phyloP scores from a whole-genome alignment of 2,888 invertebrate species.

The Drosophila pegasa region DNA sequence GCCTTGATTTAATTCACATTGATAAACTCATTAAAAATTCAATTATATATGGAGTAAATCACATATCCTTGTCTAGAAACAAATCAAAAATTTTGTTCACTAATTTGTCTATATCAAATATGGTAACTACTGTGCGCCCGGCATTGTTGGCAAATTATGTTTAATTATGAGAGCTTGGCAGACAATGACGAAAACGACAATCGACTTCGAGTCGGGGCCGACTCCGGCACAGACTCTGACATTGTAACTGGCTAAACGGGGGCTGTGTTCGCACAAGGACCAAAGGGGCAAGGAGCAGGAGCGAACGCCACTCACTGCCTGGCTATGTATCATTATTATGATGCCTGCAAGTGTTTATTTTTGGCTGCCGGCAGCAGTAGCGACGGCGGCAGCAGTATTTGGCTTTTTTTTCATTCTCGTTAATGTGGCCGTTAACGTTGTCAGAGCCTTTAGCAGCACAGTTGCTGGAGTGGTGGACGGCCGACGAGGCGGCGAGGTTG shows the following conservation, averaged over 20 bases:
- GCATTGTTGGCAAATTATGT: conserved; percentile 49
- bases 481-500: conserved; percentile 34
- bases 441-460: conserved; percentile 63
- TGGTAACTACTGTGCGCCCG: conserved; percentile 38
- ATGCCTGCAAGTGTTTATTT: conserved; percentile 77
- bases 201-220: conserved; percentile 41
- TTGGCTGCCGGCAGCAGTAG: conserved; percentile 63
- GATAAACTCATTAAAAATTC: too few species aligned
- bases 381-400: conserved; percentile 4
- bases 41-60: too few species aligned
- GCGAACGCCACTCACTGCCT: conserved; percentile 56
- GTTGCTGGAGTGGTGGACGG: conserved; percentile 39
- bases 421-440: conserved; percentile 77
- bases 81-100: too few species aligned
- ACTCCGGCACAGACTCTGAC: conserved; percentile 31
- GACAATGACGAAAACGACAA: conserved; percentile 59
- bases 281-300: conserved; percentile 30
- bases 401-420: conserved; percentile 35
- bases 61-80: too few species aligned
- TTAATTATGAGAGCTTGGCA: conserved; percentile 71
- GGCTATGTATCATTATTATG: conserved; percentile 76
- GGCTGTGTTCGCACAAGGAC: conserved; percentile 33
- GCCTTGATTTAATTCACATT: too few species aligned
- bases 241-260: conserved; percentile 53
- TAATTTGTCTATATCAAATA: neutral